phyloP scores from a whole-genome alignment of 2,113 vertebrate species.

The Myrmecophaga tridactyla region DNA sequence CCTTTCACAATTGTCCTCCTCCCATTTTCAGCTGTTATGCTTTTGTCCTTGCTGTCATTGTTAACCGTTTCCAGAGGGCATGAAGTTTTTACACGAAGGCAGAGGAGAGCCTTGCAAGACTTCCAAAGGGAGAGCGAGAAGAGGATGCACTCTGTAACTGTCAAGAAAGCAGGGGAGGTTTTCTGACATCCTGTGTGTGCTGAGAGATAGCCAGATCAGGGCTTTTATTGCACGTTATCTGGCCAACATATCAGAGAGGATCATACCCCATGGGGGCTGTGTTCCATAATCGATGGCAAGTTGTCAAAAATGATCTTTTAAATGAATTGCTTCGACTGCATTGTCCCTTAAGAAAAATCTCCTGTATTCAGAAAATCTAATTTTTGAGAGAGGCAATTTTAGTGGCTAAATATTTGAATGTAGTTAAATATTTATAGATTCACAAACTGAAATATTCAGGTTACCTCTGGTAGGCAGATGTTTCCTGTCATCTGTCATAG shows the following conservation, averaged over 20 bases:
- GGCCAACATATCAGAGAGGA: slow-evolving; percentile 37
- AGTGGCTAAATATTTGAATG: slow-evolving; percentile 74
- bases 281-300: slow-evolving; percentile 48
- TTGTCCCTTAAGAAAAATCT: slow-evolving; percentile 60
- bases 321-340: slow-evolving; percentile 62
- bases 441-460: slow-evolving; percentile 72
- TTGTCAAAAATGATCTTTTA: slow-evolving; percentile 64
- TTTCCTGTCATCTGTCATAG: slow-evolving; percentile 47
- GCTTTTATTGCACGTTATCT: not conserved
- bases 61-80: not conserved
- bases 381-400: slow-evolving; percentile 64
- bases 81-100: not conserved
- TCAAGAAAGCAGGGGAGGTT: slow-evolving; percentile 21
- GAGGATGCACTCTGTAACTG: not conserved
- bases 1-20: not conserved
- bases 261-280: not conserved
- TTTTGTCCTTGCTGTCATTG: not conserved
- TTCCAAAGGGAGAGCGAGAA: not conserved
- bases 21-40: not conserved
- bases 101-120: not conserved
- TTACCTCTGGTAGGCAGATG: slow-evolving; percentile 65
- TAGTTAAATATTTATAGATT: slow-evolving; percentile 76
- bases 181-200: slow-evolving; percentile 1
- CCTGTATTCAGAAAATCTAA: slow-evolving; percentile 29
- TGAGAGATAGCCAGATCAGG: slow-evolving; percentile 17